A percentile compares a stretch with the other conserved stretches of the same genome.
These are phyloP conservation scores for Squalus acanthias DNA, from an alignment of 2,797 vertebrate species.

Conservation along the genomic window DNA sequence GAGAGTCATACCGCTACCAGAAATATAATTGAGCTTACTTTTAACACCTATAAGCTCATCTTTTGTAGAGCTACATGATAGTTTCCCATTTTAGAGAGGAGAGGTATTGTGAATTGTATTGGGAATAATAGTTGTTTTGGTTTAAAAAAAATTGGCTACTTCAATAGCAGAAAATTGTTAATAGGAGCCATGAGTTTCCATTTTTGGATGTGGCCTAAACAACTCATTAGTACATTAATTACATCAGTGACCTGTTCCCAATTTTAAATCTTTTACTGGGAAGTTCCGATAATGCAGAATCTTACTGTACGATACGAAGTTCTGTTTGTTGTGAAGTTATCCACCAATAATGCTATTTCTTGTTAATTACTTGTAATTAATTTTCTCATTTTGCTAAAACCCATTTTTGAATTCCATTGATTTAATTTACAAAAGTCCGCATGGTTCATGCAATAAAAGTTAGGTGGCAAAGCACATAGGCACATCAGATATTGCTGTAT, in stretches of 20 bases:
- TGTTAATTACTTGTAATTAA: background rate
- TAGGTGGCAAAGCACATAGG: background rate
- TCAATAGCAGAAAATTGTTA: background rate
- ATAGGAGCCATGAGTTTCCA: no score
- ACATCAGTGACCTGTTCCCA: background rate
- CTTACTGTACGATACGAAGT: background rate
- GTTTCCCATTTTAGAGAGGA: background rate
- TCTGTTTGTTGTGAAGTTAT: background rate
- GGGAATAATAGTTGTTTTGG: background rate
- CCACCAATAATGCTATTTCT: background rate
- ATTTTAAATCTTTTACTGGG: background rate
- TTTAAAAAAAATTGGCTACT: background rate
- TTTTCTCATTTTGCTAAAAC: background rate
- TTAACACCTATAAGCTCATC: background rate
- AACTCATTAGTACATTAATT: background rate
- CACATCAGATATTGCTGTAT: background rate
- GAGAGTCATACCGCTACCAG: background rate
- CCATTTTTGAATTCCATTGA: background rate
- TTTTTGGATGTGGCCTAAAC: background rate
- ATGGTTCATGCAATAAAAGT: background rate
- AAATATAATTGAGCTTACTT: background rate
- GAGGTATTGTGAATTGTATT: background rate
- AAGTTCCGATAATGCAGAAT: background rate
- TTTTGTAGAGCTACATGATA: background rate
- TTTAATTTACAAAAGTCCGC: background rate